Conservation (phyloP, 2,888 invertebrate species). For the Stenchaetothrips biformis region DNA sequence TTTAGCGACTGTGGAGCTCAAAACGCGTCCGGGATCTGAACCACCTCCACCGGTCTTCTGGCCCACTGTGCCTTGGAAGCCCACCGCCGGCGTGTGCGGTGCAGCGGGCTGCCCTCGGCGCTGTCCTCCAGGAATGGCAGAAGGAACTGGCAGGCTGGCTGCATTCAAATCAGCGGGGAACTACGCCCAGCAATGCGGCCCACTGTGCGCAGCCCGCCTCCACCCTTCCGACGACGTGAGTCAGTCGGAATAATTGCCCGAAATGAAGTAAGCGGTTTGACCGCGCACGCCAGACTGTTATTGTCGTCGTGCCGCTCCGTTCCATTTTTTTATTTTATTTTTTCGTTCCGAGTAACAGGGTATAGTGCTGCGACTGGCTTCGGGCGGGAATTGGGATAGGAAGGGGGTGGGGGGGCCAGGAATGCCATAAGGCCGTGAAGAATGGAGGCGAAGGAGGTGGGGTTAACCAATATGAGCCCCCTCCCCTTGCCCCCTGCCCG, state of each 20-base stretch:
- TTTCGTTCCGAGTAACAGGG: background rate
- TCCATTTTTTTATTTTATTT: too few species aligned
- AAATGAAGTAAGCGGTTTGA: too few species aligned
- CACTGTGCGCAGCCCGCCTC: background rate
- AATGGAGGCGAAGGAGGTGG: background rate
- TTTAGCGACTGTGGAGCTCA: too few species aligned
- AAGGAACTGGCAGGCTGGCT: background rate
- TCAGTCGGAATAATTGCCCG: too few species aligned
- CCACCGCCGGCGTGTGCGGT: background rate
- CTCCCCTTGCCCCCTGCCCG: background rate
- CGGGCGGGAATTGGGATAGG: background rate
- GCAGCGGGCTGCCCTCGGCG: background rate
- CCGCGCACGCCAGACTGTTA: too few species aligned
- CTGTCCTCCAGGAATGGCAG: too few species aligned
- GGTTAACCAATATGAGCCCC: constrained; percentile 11
- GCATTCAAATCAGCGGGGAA: background rate
- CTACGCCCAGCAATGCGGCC: background rate
- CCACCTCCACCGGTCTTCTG: too few species aligned
- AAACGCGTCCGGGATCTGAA: too few species aligned
- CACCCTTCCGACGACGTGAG: background rate
- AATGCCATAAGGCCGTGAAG: constrained; percentile 19
- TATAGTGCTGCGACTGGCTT: background rate
- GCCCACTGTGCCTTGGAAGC: too few species aligned
- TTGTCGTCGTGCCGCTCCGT: too few species aligned
- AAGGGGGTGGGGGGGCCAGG: background rate